A percentile compares a stretch with the other conserved stretches of the same genome.
Conservation (phyloP, 1,140 invertebrate genomes). For the Lordiphosa mommai region DNA sequence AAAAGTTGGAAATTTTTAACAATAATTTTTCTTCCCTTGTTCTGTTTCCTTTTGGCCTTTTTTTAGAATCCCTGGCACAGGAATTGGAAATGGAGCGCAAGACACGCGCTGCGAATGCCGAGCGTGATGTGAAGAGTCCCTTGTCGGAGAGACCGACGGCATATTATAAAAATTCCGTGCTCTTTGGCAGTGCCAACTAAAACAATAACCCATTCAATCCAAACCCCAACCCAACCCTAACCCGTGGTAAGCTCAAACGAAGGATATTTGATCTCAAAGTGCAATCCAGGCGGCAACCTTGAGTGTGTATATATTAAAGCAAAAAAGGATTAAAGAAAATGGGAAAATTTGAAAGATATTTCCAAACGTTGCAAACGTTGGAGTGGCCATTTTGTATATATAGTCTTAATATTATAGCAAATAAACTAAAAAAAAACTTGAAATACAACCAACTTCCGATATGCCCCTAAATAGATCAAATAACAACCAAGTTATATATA, state of each 20-base stretch:
- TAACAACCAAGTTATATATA: slow-evolving; percentile 28
- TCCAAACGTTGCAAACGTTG: slow-evolving; percentile 47
- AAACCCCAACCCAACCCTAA: background rate
- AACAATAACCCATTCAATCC: background rate
- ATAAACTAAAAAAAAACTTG: slow-evolving; percentile 16
- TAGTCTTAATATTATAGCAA: slow-evolving; percentile 4
- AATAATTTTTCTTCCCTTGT: background rate
- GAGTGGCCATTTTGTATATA: slow-evolving; percentile 48
- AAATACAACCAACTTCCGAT: slow-evolving; percentile 37
- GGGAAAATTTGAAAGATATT: slow-evolving; percentile 11
- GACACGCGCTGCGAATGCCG: slow-evolving; percentile 87
- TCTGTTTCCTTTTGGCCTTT: slow-evolving; percentile 12
- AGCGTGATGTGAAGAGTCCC: slow-evolving; percentile 91
- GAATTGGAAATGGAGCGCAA: slow-evolving; percentile 92
- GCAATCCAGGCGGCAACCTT: slow-evolving; percentile 55
- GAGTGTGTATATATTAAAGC: slow-evolving; percentile 23
- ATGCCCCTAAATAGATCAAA: slow-evolving; percentile 28
- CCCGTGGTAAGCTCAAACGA: slow-evolving; percentile 27
- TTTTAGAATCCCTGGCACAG: slow-evolving; percentile 89
- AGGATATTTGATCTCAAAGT: slow-evolving; percentile 74
- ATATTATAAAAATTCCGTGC: slow-evolving; percentile 92
- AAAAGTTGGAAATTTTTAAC: no score
- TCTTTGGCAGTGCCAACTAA: slow-evolving; percentile 92
- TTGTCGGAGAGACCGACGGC: slow-evolving; percentile 87
- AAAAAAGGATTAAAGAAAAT: slow-evolving; percentile 1